Base-by-base conservation (phyloP, 2,797 vertebrate genomes). In the Glyptemys insculpta region DNA sequence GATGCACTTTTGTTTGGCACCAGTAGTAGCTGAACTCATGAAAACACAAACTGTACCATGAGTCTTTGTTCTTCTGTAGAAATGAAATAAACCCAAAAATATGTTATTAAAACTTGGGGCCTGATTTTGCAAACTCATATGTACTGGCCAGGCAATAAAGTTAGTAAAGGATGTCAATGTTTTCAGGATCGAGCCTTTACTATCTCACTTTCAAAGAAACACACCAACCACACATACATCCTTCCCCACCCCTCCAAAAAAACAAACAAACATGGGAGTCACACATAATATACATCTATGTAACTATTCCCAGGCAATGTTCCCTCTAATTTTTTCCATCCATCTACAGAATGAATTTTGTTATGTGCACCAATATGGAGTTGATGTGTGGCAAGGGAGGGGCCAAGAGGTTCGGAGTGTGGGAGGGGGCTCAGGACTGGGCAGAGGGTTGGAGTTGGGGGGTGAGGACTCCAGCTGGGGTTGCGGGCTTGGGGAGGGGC, bases 111-210 rank as follows among this genome's bases (percentile, higher is more conserved):
- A 76, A 27, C 21, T 25, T 15, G 41, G 27, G 72, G 41, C 41
- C 41, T 47, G 72, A 76, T 27, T 76, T 76, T 76, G 21, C 57
- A 2, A 6, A 1, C 4, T 21, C 3, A 27, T 19, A 50, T 14
- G 15, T 50, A 2, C 6, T 2, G 57, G 6, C 34, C 6, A 0
- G 19, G 1, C 6, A 52, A 0, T 53, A 0, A 49, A 12, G 14
- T 1, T 5, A 12, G 34, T 14, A n/a, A 0, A 4, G 2, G 11
- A 0, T 3, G 6, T n/a, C 8, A 31, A 8, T 12, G 3, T 3
- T 25, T 7, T 41, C 62, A 18, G 59, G 31, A 47, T 21, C 19
- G 44, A 0, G 9, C 8, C 10, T 2, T 25, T 1, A 1, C 47
- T 34, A 16, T 34, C 59, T 34, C 31, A 18, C 59, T 80, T 86